Base-by-base conservation (phyloP, 2,888 invertebrate genomes). In the Trachelus troglodyta region DNA sequence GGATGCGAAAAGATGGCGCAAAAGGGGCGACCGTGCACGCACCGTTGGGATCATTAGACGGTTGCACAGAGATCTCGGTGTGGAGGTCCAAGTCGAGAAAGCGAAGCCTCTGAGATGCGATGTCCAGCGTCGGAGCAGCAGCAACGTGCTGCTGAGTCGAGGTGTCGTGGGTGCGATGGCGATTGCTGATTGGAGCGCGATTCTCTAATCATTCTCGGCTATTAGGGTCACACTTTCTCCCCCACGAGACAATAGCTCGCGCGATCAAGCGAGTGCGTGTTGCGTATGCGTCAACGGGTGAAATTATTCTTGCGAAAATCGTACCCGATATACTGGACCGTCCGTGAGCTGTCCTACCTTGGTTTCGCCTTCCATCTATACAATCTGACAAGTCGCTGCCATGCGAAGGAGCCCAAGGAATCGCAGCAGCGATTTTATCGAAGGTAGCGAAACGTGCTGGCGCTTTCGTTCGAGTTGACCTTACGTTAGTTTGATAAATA, bases 201-300 rank as follows among this genome's bases (percentile, higher is more conserved):
- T 88, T 85, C 84, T 88, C 87, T 88, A 88, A 89, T 89, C 88
- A 87, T 86, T 88, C 85, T 75, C 83, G 79, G 84, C 86, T 89
- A 89, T 89, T 89, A 89, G 86, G 89, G 89, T 88, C 89, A 87
- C 88, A 88, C 89, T 89, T 89, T 89, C 89, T 89, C 89, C 85
- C 79, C 81, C 80, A 76, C 75, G 81, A 86, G 84, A 86, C 86
- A 86, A 86, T 86, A 80, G 83, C 80, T 40, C 37, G 79, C 73
- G 75, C 80, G 80, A 81, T 82, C 82, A 79, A 81, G 79, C 82
- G 82, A 79, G 77, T 79, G 76, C 81, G 75, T 56, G 73, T 73
- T 56, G 74, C 35, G 77, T 74, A 76, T 76, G 74, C 79, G 79
- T 79, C 73, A 56, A 75, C 75, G 68, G 75, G 79, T 75, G 80